These are phyloP conservation scores for Polyommatus iphigenia DNA, from an alignment of 2,888 invertebrate species.

Conservation along the genomic window DNA sequence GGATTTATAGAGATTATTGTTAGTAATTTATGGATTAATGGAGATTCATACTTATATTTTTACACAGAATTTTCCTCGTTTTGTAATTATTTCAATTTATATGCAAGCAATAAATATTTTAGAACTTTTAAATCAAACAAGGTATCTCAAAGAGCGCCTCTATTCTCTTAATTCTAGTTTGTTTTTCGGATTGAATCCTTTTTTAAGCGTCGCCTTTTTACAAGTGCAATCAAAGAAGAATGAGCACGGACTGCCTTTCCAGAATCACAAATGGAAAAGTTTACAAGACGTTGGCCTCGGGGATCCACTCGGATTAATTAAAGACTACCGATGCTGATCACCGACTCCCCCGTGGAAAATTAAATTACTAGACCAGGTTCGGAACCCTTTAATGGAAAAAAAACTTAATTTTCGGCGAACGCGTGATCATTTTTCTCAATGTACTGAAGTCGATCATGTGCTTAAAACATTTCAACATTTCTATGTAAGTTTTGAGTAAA, in stretches of 20 bases:
- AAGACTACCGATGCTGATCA: constrained; percentile 32
- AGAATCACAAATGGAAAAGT: constrained; percentile 36
- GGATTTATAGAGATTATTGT: background rate
- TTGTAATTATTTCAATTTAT: background rate
- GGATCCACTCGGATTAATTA: constrained; percentile 37
- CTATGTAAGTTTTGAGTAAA: too few species aligned
- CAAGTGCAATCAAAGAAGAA: constrained; percentile 36
- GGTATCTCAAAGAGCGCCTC: background rate
- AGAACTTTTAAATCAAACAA: background rate
- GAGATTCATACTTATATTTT: too few species aligned
- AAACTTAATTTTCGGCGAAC: background rate
- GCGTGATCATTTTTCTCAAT: background rate
- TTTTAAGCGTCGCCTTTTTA: constrained; percentile 10
- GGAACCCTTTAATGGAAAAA: constrained; percentile 8
- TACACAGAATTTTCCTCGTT: background rate
- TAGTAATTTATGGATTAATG: background rate
- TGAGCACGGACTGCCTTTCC: constrained; percentile 33
- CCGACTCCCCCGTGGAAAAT: constrained; percentile 35
- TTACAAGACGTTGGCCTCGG: constrained; percentile 29
- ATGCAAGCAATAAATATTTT: background rate
- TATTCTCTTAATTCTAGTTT: background rate
- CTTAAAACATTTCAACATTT: too few species aligned
- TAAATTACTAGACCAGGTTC: constrained; percentile 32
- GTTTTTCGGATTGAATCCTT: constrained; percentile 19
- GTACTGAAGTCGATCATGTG: background rate